Conservation (phyloP, 2,113 vertebrate genomes). For the Dermatemys mawii region DNA sequence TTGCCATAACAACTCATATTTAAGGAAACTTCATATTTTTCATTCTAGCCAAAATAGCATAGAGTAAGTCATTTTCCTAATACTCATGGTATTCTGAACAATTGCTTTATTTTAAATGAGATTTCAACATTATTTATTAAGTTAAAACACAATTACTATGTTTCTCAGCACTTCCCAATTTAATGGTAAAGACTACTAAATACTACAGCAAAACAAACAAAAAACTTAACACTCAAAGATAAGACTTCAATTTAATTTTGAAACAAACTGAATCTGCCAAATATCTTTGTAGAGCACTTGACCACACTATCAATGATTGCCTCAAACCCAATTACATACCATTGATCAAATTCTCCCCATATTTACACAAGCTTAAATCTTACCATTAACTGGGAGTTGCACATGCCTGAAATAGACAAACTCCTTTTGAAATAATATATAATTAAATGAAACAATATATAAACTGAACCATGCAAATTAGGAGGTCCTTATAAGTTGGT, state of each 20-base stretch:
- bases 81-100: neutral
- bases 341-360: neutral
- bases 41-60: neutral
- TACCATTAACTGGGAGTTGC: neutral
- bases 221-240: too few relatives aligned
- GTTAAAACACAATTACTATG: too few relatives aligned
- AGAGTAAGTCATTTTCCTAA: neutral
- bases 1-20: too few relatives aligned
- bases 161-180: neutral
- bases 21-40: neutral
- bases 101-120: neutral
- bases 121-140: neutral
- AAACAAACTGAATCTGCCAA: neutral
- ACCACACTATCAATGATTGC: neutral
- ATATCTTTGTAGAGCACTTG: neutral
- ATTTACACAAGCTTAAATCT: neutral
- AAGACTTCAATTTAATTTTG: neutral
- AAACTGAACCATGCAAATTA: neutral
- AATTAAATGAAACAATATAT: neutral
- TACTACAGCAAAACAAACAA: neutral
- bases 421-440: neutral
- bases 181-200: neutral
- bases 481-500: neutral
- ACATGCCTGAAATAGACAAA: neutral
- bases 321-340: neutral